Conservation (phyloP, 2,888 invertebrate species). For the Onchidella celtica region DNA sequence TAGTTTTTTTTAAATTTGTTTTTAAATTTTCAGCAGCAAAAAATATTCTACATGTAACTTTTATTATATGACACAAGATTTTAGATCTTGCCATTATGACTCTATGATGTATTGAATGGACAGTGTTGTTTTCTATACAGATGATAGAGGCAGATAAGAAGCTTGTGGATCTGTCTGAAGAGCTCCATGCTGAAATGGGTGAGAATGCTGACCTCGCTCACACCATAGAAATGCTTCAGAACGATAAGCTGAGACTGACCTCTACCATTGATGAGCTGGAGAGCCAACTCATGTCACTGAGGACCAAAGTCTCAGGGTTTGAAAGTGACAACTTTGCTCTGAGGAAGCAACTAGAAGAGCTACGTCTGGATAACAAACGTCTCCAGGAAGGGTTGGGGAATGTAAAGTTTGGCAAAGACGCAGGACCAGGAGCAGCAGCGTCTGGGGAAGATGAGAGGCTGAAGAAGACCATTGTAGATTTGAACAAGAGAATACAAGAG, state of each 20-base stretch:
- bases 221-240: slow-evolving; percentile 63
- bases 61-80: too few relatives aligned
- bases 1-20: too few relatives aligned
- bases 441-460: slow-evolving; percentile 59
- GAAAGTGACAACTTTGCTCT: slow-evolving; percentile 68
- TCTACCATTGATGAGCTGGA: slow-evolving; percentile 65
- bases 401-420: slow-evolving; percentile 54
- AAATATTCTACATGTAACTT: too few relatives aligned
- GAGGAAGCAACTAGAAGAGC: slow-evolving; percentile 67
- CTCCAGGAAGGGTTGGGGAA: slow-evolving; percentile 62
- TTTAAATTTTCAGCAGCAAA: too few relatives aligned
- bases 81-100: too few relatives aligned
- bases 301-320: slow-evolving; percentile 62
- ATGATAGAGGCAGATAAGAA: slow-evolving; percentile 75
- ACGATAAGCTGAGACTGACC: slow-evolving; percentile 67
- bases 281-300: slow-evolving; percentile 59
- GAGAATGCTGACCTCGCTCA: slow-evolving; percentile 65
- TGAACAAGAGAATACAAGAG: slow-evolving; percentile 63
- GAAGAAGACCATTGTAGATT: slow-evolving; percentile 61
- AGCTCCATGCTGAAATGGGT: slow-evolving; percentile 70
- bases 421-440: not conserved
- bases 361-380: slow-evolving; percentile 66
- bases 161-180: slow-evolving; percentile 72
- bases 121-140: too few relatives aligned
- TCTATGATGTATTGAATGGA: too few relatives aligned